Evolutionary conservation across 2,797 vertebrate genomes (phyloP).

Genomic region (Leptoclinus maculatus): DNA sequence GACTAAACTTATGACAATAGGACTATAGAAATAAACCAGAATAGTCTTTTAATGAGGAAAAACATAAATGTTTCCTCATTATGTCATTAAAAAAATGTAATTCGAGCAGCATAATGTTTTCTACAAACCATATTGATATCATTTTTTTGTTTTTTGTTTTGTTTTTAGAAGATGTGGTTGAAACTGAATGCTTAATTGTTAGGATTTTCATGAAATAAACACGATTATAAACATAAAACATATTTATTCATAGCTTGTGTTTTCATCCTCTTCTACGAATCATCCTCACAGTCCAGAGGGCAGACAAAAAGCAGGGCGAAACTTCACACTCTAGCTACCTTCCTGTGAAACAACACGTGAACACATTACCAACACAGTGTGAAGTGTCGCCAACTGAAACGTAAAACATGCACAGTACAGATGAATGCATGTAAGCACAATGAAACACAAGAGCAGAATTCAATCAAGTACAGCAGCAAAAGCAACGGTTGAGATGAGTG

Average conservation of each 20-base stretch:
- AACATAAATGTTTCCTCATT: neutral
- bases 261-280: neutral
- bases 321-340: slow-evolving; percentile 8
- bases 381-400: slow-evolving; percentile 28
- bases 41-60: neutral
- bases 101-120: neutral
- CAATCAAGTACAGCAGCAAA: slow-evolving; percentile 13
- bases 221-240: too few relatives aligned
- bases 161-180: neutral
- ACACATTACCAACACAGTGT: slow-evolving; percentile 4
- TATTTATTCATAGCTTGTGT: neutral
- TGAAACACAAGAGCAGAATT: slow-evolving; percentile 28
- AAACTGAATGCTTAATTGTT: neutral
- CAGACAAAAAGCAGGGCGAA: slow-evolving; percentile 12
- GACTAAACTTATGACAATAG: neutral
- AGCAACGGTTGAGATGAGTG: slow-evolving; percentile 1
- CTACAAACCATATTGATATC: neutral
- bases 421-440: slow-evolving; percentile 28
- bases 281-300: slow-evolving; percentile 41
- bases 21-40: neutral
- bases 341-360: neutral
- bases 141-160: neutral
- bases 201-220: neutral
- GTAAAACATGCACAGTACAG: slow-evolving; percentile 7
- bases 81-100: neutral